phyloP scores from a whole-genome alignment of 2,888 invertebrate species.

The Orchesellides sinensis region DNA sequence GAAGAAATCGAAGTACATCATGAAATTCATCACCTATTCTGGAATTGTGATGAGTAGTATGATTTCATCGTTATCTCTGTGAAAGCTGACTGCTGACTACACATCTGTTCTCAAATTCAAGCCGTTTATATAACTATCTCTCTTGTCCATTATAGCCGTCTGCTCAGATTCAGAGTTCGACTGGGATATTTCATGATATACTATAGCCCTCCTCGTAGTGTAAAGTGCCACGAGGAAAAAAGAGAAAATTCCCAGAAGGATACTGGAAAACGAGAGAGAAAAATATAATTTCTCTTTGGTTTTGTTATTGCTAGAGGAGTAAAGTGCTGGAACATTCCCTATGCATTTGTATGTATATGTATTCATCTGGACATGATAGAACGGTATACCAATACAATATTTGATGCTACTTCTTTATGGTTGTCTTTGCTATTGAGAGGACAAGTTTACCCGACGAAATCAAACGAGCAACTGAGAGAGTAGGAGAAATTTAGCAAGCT shows the following conservation, averaged over 20 bases:
- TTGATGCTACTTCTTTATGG: neutral
- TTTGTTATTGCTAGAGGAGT: neutral
- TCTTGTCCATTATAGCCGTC: too few species aligned
- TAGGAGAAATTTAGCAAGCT: too few species aligned
- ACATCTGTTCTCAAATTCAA: neutral
- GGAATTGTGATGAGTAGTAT: too few species aligned
- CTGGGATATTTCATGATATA: neutral
- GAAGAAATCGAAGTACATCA: too few species aligned
- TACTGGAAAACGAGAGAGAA: conserved; percentile 19
- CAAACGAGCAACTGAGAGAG: conserved; percentile 44
- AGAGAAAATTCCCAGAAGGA: conserved; percentile 52
- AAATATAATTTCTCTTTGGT: conserved; percentile 6
- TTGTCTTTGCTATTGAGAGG: conserved; percentile 5
- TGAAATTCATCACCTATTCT: too few species aligned
- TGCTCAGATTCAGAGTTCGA: too few species aligned
- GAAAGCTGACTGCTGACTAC: neutral
- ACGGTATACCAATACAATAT: neutral
- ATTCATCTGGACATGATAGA: too few species aligned
- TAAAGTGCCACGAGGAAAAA: conserved; percentile 33
- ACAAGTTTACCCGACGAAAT: conserved; percentile 46
- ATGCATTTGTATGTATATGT: neutral
- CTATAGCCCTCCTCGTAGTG: neutral
- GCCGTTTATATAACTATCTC: too few species aligned
- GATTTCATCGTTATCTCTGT: neutral
- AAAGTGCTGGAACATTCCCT: too few species aligned